Percentiles rank a stretch among this genome's conserved stretches.
These are phyloP conservation scores for Tolmerus cingulatus DNA, from an alignment of 2,888 invertebrate species.

Conservation along the genomic window DNA sequence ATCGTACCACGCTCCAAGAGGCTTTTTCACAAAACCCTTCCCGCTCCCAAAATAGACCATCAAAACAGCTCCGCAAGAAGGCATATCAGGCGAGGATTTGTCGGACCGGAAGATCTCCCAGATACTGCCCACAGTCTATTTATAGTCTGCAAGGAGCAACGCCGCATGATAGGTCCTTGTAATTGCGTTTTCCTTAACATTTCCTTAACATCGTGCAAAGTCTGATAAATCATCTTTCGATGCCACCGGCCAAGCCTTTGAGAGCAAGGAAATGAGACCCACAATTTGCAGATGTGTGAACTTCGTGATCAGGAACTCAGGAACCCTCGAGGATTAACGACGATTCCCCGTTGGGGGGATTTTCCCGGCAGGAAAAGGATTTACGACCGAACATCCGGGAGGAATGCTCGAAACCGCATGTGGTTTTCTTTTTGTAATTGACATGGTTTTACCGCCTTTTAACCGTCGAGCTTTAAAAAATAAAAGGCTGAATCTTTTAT, in stretches of 20 bases:
- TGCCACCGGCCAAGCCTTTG: neutral
- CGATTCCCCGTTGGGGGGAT: neutral
- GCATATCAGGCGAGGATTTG: neutral
- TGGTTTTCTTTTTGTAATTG: neutral
- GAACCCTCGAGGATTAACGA: neutral
- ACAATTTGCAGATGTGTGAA: neutral
- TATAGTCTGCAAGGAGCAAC: neutral
- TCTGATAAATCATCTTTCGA: neutral
- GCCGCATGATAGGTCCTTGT: neutral
- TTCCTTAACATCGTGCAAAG: neutral
- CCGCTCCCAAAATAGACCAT: neutral
- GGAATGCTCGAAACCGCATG: neutral
- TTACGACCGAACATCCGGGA: neutral
- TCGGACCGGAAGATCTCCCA: neutral
- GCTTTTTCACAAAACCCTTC: neutral
- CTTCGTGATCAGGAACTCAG: neutral
- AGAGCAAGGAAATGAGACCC: neutral
- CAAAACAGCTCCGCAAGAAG: neutral
- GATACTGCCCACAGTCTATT: neutral
- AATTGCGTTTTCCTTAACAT: neutral
- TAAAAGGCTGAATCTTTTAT: neutral
- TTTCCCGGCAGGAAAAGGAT: neutral
- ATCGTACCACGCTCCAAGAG: neutral
- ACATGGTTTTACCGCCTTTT: neutral
- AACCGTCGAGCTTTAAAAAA: neutral